phyloP scores from a whole-genome alignment of 2,888 invertebrate species.

The Alentia gelatinosa region DNA sequence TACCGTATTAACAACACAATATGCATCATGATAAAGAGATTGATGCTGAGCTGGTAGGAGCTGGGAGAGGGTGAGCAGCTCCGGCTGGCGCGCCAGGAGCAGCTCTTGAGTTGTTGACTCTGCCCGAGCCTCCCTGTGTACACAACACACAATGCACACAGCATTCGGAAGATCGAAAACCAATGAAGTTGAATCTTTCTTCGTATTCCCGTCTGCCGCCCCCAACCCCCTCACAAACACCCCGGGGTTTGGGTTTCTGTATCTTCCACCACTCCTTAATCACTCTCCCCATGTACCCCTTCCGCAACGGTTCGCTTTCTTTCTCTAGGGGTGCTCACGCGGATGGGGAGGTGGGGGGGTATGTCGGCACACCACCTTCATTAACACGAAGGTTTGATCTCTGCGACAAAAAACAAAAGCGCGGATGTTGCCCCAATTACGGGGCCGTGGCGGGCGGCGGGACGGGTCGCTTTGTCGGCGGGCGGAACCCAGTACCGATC shows the following conservation, averaged over 20 bases:
- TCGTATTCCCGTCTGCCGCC: neutral
- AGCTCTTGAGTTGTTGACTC: neutral
- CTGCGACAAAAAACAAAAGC: neutral
- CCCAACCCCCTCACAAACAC: no score
- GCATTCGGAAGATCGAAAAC: neutral
- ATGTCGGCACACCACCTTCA: neutral
- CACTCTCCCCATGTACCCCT: neutral
- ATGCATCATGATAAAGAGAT: no score
- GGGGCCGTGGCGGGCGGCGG: neutral
- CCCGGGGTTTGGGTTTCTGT: no score
- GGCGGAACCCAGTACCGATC: neutral
- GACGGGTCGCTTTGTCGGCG: neutral
- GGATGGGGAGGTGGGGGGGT: no score
- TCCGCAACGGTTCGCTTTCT: neutral
- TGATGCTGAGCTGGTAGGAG: neutral
- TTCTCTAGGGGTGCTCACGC: neutral
- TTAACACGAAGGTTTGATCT: conserved; percentile 33
- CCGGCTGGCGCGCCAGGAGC: neutral
- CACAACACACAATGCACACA: neutral
- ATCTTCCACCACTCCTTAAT: neutral
- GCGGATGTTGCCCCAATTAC: conserved; percentile 40
- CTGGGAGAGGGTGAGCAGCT: neutral
- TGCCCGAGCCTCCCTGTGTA: neutral
- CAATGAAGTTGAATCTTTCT: neutral
- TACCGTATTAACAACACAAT: no score